A percentile compares a stretch with the other conserved stretches of the same genome.
Conservation (phyloP, 2,797 vertebrate species). For the Tiaroga cobitis region DNA sequence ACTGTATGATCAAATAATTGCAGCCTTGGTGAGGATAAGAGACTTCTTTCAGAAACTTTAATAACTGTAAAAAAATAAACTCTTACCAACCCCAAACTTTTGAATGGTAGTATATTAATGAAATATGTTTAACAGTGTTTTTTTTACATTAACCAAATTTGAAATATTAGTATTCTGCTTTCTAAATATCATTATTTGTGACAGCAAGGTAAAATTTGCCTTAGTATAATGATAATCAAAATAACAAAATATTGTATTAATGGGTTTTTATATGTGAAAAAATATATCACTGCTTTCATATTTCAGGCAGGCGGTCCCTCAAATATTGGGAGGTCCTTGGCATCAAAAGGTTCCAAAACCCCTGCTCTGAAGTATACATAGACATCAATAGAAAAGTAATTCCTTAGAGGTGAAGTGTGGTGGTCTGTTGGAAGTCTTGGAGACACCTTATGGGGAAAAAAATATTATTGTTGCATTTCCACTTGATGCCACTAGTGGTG, state of each 20-base stretch:
- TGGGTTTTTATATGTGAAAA: not conserved
- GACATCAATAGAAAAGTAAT: conserved; percentile 53
- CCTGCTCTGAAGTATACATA: conserved; percentile 43
- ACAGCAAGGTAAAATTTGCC: not conserved
- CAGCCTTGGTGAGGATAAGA: too few species aligned
- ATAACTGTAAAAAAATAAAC: too few species aligned
- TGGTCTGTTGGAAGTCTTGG: not conserved
- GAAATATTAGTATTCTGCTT: not conserved
- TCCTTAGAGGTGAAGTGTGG: conserved; percentile 29
- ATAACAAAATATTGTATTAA: too few species aligned
- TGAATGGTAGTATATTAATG: too few species aligned
- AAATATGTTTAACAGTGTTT: not conserved
- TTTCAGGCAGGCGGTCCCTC: too few species aligned
- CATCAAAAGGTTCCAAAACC: not conserved
- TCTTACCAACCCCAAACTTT: too few species aligned
- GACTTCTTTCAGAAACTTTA: too few species aligned
- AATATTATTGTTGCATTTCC: not conserved
- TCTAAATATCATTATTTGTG: not conserved
- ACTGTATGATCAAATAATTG: too few species aligned
- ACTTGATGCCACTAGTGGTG: not conserved
- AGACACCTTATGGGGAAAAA: not conserved
- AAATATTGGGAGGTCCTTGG: not conserved
- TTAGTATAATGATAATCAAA: too few species aligned
- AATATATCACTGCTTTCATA: not conserved
- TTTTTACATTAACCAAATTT: too few species aligned